Percentiles rank a stretch among this genome's conserved stretches.
Conservation (phyloP, 2,888 invertebrate species). For the Lycocerus yunnanus region DNA sequence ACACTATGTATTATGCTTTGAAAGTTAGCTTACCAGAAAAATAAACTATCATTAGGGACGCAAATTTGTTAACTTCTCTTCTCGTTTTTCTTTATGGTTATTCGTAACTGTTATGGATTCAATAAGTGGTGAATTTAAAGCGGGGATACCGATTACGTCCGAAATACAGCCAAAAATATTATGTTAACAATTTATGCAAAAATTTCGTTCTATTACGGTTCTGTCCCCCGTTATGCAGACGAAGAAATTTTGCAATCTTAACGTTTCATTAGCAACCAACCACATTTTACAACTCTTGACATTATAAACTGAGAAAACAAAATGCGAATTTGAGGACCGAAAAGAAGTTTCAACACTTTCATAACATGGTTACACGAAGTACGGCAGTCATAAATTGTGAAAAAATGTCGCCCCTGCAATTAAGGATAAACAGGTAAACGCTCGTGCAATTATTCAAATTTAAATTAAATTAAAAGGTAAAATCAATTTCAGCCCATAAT, state of each 20-base stretch:
- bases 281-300: neutral
- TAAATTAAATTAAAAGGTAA: slow-evolving; percentile 2
- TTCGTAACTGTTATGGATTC: neutral
- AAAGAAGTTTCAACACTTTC: neutral
- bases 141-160: neutral
- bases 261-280: neutral
- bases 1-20: neutral
- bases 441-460: neutral
- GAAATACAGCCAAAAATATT: neutral
- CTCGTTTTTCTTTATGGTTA: neutral
- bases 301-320: neutral
- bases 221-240: neutral
- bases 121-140: neutral
- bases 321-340: neutral
- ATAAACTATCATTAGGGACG: neutral
- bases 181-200: neutral
- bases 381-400: neutral
- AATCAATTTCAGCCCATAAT: slow-evolving; percentile 15
- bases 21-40: neutral
- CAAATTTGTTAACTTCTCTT: neutral
- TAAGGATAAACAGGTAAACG: neutral
- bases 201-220: neutral
- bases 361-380: neutral
- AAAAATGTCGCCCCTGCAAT: neutral
- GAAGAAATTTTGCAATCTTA: neutral